Percentiles rank a stretch among this genome's conserved stretches.
Conservation (phyloP, 2,113 vertebrate genomes). For the Chunga burmeisteri region DNA sequence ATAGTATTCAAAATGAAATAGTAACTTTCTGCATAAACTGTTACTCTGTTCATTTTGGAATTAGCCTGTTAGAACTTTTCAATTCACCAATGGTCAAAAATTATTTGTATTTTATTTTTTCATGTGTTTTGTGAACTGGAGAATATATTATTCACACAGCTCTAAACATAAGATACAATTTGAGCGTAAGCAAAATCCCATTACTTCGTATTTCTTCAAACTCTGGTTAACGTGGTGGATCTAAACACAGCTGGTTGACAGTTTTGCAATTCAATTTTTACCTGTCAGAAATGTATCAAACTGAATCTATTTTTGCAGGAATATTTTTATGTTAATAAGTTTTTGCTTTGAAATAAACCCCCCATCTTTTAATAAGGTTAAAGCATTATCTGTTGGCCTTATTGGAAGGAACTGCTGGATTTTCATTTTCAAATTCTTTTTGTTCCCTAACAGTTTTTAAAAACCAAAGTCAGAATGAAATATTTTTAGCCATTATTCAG, state of each 20-base stretch:
- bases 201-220: not conserved
- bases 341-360: not conserved
- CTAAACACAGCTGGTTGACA: not conserved
- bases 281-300: constrained; percentile 16
- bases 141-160: not conserved
- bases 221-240: not conserved
- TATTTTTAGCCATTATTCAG: not conserved
- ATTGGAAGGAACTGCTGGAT: not conserved
- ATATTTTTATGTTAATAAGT: constrained; percentile 14
- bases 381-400: not conserved
- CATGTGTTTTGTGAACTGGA: not conserved
- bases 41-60: not conserved
- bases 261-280: constrained; percentile 18
- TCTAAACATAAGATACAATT: not conserved
- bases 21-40: not conserved
- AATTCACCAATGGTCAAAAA: not conserved
- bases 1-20: rapidly evolving
- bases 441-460: not conserved
- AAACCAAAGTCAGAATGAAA: not conserved
- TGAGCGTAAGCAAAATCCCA: not conserved
- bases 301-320: not conserved
- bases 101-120: not conserved
- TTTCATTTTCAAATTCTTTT: not conserved
- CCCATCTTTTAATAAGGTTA: not conserved
- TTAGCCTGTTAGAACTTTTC: not conserved